A percentile compares a stretch with the other conserved stretches of the same genome.
These are phyloP conservation scores for Spea multiplicata DNA, from an alignment of 2,113 vertebrate genomes.

Conservation along the genomic window DNA sequence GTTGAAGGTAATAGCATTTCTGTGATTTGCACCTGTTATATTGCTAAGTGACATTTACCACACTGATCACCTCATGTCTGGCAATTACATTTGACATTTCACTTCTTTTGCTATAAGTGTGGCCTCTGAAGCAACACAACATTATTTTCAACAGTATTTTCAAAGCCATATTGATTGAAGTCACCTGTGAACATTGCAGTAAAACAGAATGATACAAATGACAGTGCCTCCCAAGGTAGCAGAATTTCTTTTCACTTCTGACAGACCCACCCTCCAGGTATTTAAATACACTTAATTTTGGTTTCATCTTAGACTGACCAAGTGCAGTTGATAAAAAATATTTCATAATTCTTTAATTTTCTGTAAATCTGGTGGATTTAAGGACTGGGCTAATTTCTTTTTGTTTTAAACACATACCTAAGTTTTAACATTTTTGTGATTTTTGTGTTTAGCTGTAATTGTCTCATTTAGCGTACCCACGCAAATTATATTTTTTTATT, in stretches of 20 bases:
- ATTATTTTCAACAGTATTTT: constrained; percentile 28
- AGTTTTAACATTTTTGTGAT: too few relatives aligned
- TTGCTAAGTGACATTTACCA: constrained; percentile 48
- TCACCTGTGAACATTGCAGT: constrained; percentile 21
- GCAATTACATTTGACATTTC: constrained; percentile 43
- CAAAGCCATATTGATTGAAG: constrained; percentile 41
- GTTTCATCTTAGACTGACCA: constrained; percentile 2
- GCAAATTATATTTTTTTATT: too few relatives aligned
- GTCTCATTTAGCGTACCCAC: too few relatives aligned
- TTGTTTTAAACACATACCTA: too few relatives aligned
- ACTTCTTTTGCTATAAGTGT: constrained; percentile 17
- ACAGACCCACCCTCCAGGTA: neutral
- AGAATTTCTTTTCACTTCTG: neutral
- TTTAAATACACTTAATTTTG: neutral
- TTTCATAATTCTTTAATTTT: neutral
- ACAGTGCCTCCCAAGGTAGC: constrained; percentile 18
- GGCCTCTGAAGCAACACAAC: constrained; percentile 31
- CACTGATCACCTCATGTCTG: constrained; percentile 36
- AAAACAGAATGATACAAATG: constrained; percentile 13
- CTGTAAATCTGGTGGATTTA: too few relatives aligned
- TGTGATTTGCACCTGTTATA: constrained; percentile 39
- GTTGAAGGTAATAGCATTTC: constrained; percentile 35
- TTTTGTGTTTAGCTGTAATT: too few relatives aligned
- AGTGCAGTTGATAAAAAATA: neutral
- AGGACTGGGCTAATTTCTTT: too few relatives aligned